phyloP scores from a whole-genome alignment of 2,113 vertebrate species.

The Pholis gunnellus region DNA sequence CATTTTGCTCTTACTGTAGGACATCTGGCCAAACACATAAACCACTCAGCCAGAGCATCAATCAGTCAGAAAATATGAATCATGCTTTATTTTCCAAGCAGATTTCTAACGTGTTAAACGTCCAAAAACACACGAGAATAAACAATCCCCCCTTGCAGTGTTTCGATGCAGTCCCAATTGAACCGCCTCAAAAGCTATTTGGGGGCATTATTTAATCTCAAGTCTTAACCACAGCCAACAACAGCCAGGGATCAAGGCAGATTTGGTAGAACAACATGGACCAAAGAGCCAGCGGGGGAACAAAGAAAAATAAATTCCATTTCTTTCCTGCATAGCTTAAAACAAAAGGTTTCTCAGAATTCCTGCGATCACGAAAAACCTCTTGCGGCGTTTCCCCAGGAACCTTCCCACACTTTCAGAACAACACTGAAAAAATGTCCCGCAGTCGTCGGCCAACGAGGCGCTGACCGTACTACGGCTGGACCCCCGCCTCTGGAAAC shows the following conservation, averaged over 20 bases:
- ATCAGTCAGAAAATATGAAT: constrained; percentile 15
- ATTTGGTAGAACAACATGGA: constrained; percentile 42
- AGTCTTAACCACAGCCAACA: background rate
- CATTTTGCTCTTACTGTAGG: constrained; percentile 4
- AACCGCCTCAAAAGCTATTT: constrained; percentile 25
- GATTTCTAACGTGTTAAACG: background rate
- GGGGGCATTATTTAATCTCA: constrained; percentile 21
- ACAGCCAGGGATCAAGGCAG: constrained; percentile 51
- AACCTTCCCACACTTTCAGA: constrained; percentile 71
- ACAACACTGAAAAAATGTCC: constrained; percentile 52
- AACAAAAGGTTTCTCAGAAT: constrained; percentile 62
- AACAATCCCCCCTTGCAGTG: background rate
- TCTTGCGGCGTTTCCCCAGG: constrained; percentile 71
- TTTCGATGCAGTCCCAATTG: constrained; percentile 12
- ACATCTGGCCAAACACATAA: constrained; percentile 29
- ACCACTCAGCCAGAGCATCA: background rate
- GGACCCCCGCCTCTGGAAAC: constrained; percentile 22
- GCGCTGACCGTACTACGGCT: constrained; percentile 9
- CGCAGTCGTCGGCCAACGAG: constrained; percentile 26
- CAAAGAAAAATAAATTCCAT: constrained; percentile 53
- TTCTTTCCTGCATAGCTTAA: constrained; percentile 55
- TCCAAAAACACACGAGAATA: background rate
- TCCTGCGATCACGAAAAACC: constrained; percentile 44
- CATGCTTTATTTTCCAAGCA: background rate
- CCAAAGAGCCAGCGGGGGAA: constrained; percentile 21